Base-by-base conservation (phyloP, 2,797 vertebrate genomes). In the Melanotaenia parkinsoni region DNA sequence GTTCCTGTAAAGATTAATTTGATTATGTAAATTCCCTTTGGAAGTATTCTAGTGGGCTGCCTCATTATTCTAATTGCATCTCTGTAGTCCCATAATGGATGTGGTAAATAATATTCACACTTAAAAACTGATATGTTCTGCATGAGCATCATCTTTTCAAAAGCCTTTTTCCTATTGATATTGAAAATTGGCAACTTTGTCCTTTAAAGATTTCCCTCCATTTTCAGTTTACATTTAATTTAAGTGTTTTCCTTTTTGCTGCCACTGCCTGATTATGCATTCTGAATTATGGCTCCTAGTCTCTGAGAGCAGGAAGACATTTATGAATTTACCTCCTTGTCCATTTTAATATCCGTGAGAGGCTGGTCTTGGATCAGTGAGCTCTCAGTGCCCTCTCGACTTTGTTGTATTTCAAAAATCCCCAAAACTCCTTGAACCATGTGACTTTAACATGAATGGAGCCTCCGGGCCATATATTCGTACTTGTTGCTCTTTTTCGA, bases 321-420 rank as follows among this genome's bases (percentile, higher is more conserved):
- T 71, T 79, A 81, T 87, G 72, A 85, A 86, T 88, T 79, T 75
- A 76, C 77, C 54, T 74, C 51, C 75, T 68, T 75, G 82, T 86
- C 86, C 74, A 20, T 85, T 89, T 91, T 85, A 77, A 82, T 76
- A 88, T 82, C 76, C 80, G 26, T 32, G 76, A 59, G 69, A 40
- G 68, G 38, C 71, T 3, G 30, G 74, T 79, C 58, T 72, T 59
- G 73, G 77, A 80, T 84, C 82, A 77, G 32, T 22, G 77, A 84
- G 70, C 60, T 58, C 67, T 28, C 58, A 74, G 79, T 58, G 60
- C 62, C 67, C 79, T 80, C 80, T 70, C 33, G 74, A 74, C 83
- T 80, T 60, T 54, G 32, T 74, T 45, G 5, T 70, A 61, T 79
- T 79, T 78, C 50, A 3, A 77, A 85, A 70, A 76, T 63, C 57